Percentiles rank a stretch among this genome's conserved stretches.
Evolutionary conservation across 1,140 invertebrate genomes (phyloP).

Genomic region (Ectropis grisescens): DNA sequence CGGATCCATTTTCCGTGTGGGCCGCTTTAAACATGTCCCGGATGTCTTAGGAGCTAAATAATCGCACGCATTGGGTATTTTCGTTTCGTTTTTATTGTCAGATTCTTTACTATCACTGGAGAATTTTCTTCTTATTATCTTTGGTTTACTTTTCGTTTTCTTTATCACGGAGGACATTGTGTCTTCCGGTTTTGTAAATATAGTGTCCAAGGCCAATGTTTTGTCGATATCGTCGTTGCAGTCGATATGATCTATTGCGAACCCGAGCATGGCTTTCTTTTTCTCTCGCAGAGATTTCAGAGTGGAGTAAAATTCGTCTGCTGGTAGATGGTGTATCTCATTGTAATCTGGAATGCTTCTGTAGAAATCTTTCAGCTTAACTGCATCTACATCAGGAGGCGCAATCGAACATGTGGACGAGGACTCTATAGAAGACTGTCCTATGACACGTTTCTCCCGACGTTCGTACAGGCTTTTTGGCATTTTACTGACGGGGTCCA

Average conservation of each 20-base stretch:
- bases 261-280: constrained; percentile 71
- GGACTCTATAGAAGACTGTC: constrained; percentile 46
- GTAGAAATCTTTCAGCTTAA: constrained; percentile 75
- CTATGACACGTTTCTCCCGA: constrained; percentile 40
- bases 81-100: constrained; percentile 3
- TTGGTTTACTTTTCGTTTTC: neutral
- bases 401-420: constrained; percentile 27
- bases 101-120: constrained; percentile 13
- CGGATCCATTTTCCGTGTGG: constrained; percentile 6
- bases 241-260: constrained; percentile 65
- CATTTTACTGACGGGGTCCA: constrained; percentile 75
- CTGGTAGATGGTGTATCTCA: constrained; percentile 77
- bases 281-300: constrained; percentile 75
- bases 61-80: neutral
- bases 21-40: constrained; percentile 12
- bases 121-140: constrained; percentile 10
- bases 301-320: constrained; percentile 76
- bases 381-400: constrained; percentile 39
- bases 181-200: too few species aligned
- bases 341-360: constrained; percentile 79
- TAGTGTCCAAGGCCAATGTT: constrained; percentile 1
- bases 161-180: too few species aligned
- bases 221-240: constrained; percentile 34
- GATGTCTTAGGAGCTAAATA: neutral
- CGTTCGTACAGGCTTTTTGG: constrained; percentile 76